Conservation (phyloP, 2,113 vertebrate species). For the Bufo gargarizans region DNA sequence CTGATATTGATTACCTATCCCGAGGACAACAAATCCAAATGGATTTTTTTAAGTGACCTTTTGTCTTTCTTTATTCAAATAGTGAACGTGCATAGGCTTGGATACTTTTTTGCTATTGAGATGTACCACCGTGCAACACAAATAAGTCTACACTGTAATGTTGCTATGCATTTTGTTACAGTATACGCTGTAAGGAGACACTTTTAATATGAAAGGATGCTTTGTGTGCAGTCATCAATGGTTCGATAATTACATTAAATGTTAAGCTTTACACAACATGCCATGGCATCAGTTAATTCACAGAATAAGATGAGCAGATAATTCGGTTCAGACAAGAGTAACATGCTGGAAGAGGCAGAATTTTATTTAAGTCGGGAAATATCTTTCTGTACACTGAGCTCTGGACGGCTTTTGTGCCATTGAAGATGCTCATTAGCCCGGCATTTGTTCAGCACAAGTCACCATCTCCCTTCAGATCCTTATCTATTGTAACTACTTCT, state of each 20-base stretch:
- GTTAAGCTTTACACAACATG: background rate
- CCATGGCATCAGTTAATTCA: background rate
- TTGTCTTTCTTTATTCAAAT: too few species aligned
- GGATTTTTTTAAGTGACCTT: too few species aligned
- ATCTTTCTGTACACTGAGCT: conserved; percentile 6
- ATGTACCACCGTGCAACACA: background rate
- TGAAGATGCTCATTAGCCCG: conserved; percentile 24
- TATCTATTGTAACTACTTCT: conserved; percentile 34
- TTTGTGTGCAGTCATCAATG: background rate
- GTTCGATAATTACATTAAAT: background rate
- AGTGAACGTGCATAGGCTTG: background rate
- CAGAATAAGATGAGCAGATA: conserved; percentile 1
- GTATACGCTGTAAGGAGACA: too few species aligned
- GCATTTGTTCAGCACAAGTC: conserved; percentile 26
- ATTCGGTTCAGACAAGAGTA: background rate
- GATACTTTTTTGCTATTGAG: background rate
- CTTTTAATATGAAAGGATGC: background rate
- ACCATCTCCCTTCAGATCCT: conserved; percentile 30
- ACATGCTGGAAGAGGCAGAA: background rate
- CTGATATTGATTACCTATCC: too few species aligned
- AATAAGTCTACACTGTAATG: too few species aligned
- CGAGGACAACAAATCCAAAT: too few species aligned
- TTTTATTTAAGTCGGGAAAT: background rate
- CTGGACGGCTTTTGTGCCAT: conserved; percentile 3
- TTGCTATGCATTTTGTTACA: too few species aligned